Evolutionary conservation across 2,113 vertebrate species (phyloP), one percentile per base, ranked within the genome.

Genomic region (Planiliza haematocheilus): DNA sequence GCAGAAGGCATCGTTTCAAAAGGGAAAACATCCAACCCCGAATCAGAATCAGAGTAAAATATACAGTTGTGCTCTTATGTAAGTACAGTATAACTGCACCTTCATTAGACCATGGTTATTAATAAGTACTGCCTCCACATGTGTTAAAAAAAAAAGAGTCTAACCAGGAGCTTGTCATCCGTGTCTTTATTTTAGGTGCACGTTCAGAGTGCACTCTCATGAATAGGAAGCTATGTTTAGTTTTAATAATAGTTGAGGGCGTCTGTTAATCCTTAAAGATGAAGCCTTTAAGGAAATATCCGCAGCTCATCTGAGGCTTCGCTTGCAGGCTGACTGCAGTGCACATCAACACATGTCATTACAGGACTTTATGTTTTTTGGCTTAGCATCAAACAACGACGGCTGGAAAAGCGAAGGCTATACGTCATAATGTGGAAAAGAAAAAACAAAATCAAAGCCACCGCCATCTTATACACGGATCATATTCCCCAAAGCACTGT

Each of bases 11-110:
- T 67, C 0, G 58, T 56, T 75, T 66, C 16, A 67, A 45, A 73
- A 49, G 12, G 24, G 24, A 30, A 64, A 69, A 51, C 59, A 43
- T 7, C 8, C 13, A 21, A 62, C 62, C 21, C 10, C 10, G 36
- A 74, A 49, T 49, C 8, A 61, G 38, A 59, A 43, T 59, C 18
- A 49, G 36, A 17, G 37, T 21, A 50, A 57, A 38, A 37, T 74
- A 43, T 42, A 62, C 42, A 74, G 39, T 59, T 24, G 24, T 66
- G 52, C 43, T 46, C 48, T 83, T 82, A 67, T 82, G 68, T 81
- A 79, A 81, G 70, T 62, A 56, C 61, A 56, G 20, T 49, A 18
- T 24, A 45, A 70, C 63, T 39, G 34, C 50, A 51, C 70, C 49
- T 30, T 71, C 37, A 3, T 30, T 30, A 43, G 53, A 52, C 46